Conservation (phyloP, 2,113 vertebrate genomes). For the Thymallus thymallus region DNA sequence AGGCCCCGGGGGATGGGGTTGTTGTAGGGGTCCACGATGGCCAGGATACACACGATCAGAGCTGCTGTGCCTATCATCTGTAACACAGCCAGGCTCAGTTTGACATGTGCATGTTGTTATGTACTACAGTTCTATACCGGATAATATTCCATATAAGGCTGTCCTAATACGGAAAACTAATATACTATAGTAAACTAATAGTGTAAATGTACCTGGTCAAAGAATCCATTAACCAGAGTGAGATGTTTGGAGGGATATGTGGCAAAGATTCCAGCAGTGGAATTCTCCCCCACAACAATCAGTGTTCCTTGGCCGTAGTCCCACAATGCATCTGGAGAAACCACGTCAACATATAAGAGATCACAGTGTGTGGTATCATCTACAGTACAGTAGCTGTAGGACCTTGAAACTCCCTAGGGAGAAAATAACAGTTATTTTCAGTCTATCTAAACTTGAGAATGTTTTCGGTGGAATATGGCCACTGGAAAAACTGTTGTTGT, state of each 20-base stretch:
- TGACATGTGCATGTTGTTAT: slow-evolving; percentile 55
- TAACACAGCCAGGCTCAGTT: slow-evolving; percentile 57
- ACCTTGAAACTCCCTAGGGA: not conserved
- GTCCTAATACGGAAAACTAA: no score
- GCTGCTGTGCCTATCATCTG: slow-evolving; percentile 94
- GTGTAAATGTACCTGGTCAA: slow-evolving; percentile 84
- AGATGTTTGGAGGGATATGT: slow-evolving; percentile 89
- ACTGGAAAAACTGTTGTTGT: no score
- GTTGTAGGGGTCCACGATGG: slow-evolving; percentile 94
- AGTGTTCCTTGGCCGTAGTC: slow-evolving; percentile 67
- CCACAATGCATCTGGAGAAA: slow-evolving; percentile 83
- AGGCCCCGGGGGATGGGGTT: slow-evolving; percentile 88
- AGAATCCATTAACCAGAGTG: slow-evolving; percentile 88
- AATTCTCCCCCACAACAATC: slow-evolving; percentile 58
- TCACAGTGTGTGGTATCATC: no score
- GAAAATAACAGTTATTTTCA: not conserved
- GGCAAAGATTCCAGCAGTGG: slow-evolving; percentile 91
- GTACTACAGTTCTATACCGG: no score
- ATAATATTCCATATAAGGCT: not conserved
- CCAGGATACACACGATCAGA: slow-evolving; percentile 90
- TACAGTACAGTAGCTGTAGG: no score
- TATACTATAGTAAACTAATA: no score
- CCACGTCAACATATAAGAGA: no score
- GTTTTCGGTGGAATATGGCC: no score
- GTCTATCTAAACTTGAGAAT: no score